These are phyloP conservation scores for Anguilla pacifica DNA, from an alignment of 2,797 vertebrate genomes.

Conservation along the genomic window DNA sequence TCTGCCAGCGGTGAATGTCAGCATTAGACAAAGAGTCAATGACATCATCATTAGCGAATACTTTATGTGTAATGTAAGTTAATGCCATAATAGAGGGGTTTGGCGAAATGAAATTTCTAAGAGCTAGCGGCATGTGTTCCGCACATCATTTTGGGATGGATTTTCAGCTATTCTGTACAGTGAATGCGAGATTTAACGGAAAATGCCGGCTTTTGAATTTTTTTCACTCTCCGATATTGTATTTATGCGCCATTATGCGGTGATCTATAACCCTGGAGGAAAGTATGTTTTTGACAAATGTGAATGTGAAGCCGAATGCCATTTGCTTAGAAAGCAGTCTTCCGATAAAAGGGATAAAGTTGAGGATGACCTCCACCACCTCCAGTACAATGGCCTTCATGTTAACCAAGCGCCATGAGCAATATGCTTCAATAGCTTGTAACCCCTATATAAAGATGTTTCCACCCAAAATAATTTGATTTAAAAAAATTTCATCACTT, in stretches of 20 bases:
- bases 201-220: not conserved
- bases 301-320: not conserved
- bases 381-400: not conserved
- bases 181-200: not conserved
- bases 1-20: not conserved
- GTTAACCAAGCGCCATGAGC: not conserved
- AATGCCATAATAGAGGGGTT: conserved; percentile 12
- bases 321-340: not conserved
- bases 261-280: not conserved
- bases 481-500: not conserved
- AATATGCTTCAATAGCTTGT: not conserved
- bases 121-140: not conserved
- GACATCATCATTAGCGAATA: conserved; percentile 15
- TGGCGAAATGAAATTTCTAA: not conserved
- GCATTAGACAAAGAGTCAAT: conserved; percentile 9
- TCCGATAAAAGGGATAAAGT: not conserved
- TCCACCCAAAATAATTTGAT: not conserved
- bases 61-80: conserved; percentile 12
- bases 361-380: not conserved
- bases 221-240: not conserved
- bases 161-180: not conserved
- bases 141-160: not conserved
- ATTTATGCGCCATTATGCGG: not conserved
- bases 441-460: not conserved
- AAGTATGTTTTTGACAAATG: not conserved